Evolutionary conservation across 2,797 vertebrate genomes (phyloP).

Genomic region (Ataeniobius toweri): DNA sequence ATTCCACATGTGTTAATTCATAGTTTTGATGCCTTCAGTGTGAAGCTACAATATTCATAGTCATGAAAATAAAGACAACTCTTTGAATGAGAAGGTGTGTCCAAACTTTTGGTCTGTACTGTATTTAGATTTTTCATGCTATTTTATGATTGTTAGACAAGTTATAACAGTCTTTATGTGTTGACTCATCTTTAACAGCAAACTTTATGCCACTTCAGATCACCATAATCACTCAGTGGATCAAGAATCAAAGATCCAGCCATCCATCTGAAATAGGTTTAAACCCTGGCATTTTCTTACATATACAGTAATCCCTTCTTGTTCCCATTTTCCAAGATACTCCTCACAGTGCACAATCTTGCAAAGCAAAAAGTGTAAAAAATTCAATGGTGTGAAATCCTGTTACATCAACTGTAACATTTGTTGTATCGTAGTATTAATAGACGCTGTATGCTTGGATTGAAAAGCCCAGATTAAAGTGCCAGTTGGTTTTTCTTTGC

Average conservation of each 20-base stretch:
- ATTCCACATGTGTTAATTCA: no score
- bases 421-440: conserved; percentile 64
- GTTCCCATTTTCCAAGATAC: conserved; percentile 47
- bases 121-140: no score
- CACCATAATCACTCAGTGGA: conserved; percentile 35
- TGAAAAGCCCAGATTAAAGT: conserved; percentile 68
- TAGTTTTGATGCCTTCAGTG: no score
- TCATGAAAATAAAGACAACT: no score
- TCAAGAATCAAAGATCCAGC: conserved; percentile 47
- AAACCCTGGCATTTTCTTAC: conserved; percentile 44
- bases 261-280: conserved; percentile 48
- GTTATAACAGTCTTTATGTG: conserved; percentile 2
- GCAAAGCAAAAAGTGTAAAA: conserved; percentile 53
- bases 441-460: conserved; percentile 64
- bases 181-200: conserved; percentile 15
- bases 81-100: no score
- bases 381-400: conserved; percentile 64
- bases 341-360: conserved; percentile 32
- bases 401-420: conserved; percentile 68
- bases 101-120: no score
- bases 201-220: conserved; percentile 22
- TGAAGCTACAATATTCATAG: no score
- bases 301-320: conserved; percentile 51
- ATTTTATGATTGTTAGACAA: not conserved
- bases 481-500: conserved; percentile 30